phyloP scores from a whole-genome alignment of 2,113 vertebrate genomes.

The Cacatua alba region DNA sequence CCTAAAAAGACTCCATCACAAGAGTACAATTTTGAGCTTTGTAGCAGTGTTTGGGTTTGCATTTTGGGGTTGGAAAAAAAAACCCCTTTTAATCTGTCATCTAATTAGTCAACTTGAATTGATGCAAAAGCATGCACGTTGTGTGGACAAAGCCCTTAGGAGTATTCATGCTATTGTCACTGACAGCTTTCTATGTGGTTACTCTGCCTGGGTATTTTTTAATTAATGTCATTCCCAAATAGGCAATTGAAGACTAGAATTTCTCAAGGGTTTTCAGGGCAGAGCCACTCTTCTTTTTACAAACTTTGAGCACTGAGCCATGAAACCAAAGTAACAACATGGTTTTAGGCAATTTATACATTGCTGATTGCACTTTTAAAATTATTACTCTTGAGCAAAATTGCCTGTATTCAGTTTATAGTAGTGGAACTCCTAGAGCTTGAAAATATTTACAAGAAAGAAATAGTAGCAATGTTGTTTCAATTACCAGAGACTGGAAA shows the following conservation, averaged over 20 bases:
- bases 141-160: neutral
- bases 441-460: neutral
- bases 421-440: neutral
- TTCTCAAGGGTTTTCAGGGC: constrained; percentile 3
- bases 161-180: neutral
- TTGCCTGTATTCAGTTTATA: neutral
- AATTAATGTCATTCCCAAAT: constrained; percentile 20
- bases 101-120: neutral
- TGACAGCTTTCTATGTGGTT: neutral
- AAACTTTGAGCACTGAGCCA: neutral
- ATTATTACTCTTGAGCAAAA: neutral
- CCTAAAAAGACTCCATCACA: neutral
- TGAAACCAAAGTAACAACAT: neutral
- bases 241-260: neutral
- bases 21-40: neutral
- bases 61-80: neutral
- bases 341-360: neutral
- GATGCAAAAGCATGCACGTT: neutral
- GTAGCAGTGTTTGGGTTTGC: neutral
- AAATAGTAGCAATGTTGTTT: neutral
- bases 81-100: neutral
- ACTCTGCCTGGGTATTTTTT: neutral
- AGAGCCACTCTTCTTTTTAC: neutral
- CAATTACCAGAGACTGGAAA: neutral
- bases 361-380: neutral